Evolutionary conservation across 92 coral and sea anemone species (phyloP).

Genomic region (Montipora capitata): DNA sequence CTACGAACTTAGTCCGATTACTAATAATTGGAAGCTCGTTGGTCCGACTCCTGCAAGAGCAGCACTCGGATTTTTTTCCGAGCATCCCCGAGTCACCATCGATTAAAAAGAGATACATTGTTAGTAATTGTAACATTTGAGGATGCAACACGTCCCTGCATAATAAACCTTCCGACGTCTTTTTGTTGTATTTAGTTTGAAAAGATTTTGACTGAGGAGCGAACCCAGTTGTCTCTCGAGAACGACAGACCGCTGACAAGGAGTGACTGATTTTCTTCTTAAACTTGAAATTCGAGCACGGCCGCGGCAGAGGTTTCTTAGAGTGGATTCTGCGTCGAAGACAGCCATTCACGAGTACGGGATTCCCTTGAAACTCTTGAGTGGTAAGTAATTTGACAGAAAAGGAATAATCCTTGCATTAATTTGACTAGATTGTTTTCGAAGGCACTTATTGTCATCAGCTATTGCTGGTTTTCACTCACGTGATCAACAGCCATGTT

Average conservation of each 20-base stretch:
- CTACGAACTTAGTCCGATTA: too few species aligned
- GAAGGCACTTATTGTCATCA: too few species aligned
- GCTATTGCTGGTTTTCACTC: too few species aligned
- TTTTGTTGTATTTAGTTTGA: slow-evolving; percentile 1
- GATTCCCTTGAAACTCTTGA: slow-evolving; percentile 10
- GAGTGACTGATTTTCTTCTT: slow-evolving; percentile 10
- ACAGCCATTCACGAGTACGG: slow-evolving; percentile 29
- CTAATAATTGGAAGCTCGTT: too few species aligned
- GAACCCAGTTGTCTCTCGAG: background rate
- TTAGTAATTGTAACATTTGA: too few species aligned
- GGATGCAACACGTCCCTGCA: background rate
- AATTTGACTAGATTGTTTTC: too few species aligned
- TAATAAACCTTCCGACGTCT: background rate
- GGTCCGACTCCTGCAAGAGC: too few species aligned
- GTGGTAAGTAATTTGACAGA: background rate
- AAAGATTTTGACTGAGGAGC: slow-evolving; percentile 25
- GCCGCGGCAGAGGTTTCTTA: slow-evolving; percentile 19
- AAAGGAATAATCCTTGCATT: too few species aligned
- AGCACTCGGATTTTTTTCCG: too few species aligned
- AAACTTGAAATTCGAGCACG: slow-evolving; percentile 42
- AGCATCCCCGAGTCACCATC: too few species aligned
- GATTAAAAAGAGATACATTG: too few species aligned
- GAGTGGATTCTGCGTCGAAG: background rate
- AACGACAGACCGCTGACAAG: slow-evolving; percentile 30
- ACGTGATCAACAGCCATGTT: too few species aligned